Percentiles rank a stretch among this genome's conserved stretches.
These are phyloP conservation scores for Dreissena rostriformis DNA, from an alignment of 1,140 invertebrate species.

Conservation along the genomic window DNA sequence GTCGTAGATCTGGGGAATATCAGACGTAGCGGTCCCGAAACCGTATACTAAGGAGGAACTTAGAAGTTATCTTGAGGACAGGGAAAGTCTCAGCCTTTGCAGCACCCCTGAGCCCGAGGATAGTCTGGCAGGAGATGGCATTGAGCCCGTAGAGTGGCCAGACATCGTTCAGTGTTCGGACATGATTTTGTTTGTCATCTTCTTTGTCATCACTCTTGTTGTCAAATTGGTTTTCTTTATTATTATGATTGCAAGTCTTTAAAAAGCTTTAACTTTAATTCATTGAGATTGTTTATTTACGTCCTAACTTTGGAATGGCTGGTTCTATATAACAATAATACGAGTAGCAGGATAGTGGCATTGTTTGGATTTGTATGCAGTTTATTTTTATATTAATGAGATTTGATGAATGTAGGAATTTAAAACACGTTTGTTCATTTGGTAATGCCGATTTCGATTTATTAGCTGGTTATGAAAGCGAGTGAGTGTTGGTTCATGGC, in stretches of 20 bases:
- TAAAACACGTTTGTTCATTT: too few relatives aligned
- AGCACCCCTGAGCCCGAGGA: not conserved
- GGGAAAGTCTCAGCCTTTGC: not conserved
- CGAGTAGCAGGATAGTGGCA: too few relatives aligned
- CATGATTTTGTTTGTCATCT: not conserved
- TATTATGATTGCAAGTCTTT: not conserved
- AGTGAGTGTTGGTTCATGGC: too few relatives aligned
- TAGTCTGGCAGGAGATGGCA: not conserved
- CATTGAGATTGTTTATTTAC: too few relatives aligned
- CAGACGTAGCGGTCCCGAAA: not conserved
- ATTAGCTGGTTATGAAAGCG: too few relatives aligned
- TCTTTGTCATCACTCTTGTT: not conserved
- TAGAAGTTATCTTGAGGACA: not conserved
- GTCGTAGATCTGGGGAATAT: not conserved
- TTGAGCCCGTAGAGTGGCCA: not conserved
- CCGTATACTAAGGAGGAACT: not conserved
- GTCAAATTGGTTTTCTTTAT: not conserved
- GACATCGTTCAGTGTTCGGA: not conserved
- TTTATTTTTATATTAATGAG: too few relatives aligned
- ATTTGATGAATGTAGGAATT: too few relatives aligned
- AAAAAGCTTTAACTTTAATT: too few relatives aligned
- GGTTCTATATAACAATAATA: too few relatives aligned
- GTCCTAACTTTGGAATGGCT: too few relatives aligned
- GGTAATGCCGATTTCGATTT: too few relatives aligned
- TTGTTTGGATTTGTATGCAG: too few relatives aligned